phyloP scores from a whole-genome alignment of 2,888 invertebrate genomes.

The Dermolepida albohirtum region DNA sequence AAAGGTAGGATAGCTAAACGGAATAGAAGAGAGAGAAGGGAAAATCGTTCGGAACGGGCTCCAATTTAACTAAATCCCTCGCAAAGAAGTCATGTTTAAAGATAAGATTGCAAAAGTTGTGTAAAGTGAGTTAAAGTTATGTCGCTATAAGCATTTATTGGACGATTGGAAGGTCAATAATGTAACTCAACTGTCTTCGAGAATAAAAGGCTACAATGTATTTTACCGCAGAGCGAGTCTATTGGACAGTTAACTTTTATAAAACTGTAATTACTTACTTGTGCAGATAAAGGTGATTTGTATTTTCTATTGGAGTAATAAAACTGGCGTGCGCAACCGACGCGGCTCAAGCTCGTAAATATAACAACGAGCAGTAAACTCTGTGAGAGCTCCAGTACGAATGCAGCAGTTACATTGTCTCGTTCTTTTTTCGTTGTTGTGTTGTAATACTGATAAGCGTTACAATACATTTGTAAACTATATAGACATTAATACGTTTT shows the following conservation, averaged over 20 bases:
- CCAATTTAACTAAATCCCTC: constrained; percentile 68
- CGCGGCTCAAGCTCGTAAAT: constrained; percentile 24
- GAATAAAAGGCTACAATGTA: constrained; percentile 47
- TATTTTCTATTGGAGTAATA: constrained; percentile 38
- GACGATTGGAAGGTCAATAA: constrained; percentile 60
- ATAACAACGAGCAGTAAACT: constrained; percentile 24
- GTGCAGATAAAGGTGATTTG: constrained; percentile 42
- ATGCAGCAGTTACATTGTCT: no score
- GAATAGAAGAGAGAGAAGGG: constrained; percentile 10
- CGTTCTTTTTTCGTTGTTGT: no score
- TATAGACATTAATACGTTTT: background rate
- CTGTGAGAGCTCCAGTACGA: background rate
- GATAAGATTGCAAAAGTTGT: constrained; percentile 70
- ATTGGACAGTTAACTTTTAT: constrained; percentile 42
- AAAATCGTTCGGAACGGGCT: constrained; percentile 51
- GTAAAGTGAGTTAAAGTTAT: constrained; percentile 63
- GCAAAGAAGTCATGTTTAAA: constrained; percentile 65
- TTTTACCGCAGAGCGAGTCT: constrained; percentile 32
- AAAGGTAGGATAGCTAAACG: constrained; percentile 4
- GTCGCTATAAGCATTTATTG: constrained; percentile 61
- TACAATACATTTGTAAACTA: constrained; percentile 2
- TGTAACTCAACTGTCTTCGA: constrained; percentile 53
- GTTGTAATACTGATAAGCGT: no score
- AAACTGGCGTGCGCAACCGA: constrained; percentile 32
- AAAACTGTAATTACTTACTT: constrained; percentile 43